A percentile compares a stretch with the other conserved stretches of the same genome.
phyloP scores from a whole-genome alignment of 1,140 invertebrate species.

The Euura lappo region DNA sequence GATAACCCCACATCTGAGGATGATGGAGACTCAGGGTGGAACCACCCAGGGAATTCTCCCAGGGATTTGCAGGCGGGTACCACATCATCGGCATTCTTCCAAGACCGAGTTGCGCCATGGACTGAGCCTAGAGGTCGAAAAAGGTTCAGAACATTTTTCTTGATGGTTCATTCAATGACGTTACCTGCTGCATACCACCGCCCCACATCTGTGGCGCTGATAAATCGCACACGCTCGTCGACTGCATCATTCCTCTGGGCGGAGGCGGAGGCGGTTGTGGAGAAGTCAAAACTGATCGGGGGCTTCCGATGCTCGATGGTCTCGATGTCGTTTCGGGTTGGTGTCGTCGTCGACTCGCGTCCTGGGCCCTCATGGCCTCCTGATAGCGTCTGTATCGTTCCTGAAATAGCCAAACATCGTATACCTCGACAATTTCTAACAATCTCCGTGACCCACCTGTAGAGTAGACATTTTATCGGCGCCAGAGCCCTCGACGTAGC shows the following conservation, averaged over 20 bases:
- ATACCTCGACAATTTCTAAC: not conserved
- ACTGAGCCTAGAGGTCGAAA: conserved; percentile 66
- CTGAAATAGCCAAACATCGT: conserved; percentile 36
- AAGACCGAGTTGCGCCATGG: conserved; percentile 69
- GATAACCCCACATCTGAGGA: conserved; percentile 47
- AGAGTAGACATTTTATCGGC: conserved; percentile 58
- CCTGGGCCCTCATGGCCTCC: conserved; percentile 62
- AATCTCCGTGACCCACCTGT: conserved; percentile 38
- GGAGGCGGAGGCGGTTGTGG: conserved; percentile 44
- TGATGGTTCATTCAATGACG: conserved; percentile 8
- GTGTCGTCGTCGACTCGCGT: conserved; percentile 49
- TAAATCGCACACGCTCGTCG: conserved; percentile 55
- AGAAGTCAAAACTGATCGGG: conserved; percentile 34
- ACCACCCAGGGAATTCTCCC: conserved; percentile 51
- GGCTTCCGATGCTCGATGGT: conserved; percentile 35
- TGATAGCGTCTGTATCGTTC: conserved; percentile 72
- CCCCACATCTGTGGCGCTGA: conserved; percentile 48
- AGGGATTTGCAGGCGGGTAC: conserved; percentile 55
- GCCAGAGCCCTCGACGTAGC: conserved; percentile 31
- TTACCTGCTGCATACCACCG: conserved; percentile 53
- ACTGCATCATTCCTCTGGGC: conserved; percentile 50
- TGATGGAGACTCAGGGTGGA: conserved; percentile 56
- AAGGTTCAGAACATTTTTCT: not conserved
- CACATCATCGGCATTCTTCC: conserved; percentile 55
- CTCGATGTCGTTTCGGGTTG: conserved; percentile 29